Conservation (phyloP, 2,888 invertebrate genomes). For the Apeira syringaria region DNA sequence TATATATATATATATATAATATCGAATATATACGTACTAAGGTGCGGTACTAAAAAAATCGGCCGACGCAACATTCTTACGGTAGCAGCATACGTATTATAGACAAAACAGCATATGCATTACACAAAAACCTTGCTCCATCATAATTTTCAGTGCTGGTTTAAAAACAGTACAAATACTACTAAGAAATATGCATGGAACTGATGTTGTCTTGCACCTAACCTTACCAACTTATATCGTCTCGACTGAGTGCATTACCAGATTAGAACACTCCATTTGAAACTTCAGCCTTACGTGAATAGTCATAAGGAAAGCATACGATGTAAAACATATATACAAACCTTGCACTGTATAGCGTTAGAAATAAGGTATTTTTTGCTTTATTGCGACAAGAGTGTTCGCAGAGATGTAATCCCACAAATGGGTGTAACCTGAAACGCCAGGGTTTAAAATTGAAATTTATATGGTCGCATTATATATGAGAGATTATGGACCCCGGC, state of each 20-base stretch:
- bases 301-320: slow-evolving; percentile 21
- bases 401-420: slow-evolving; percentile 69
- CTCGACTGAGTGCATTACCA: slow-evolving; percentile 61
- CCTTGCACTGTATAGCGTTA: slow-evolving; percentile 13
- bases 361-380: slow-evolving; percentile 10
- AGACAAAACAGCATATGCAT: no score
- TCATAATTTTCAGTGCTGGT: no score
- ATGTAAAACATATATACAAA: not conserved
- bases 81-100: no score
- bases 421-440: slow-evolving; percentile 76
- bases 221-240: slow-evolving; percentile 58
- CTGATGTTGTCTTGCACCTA: slow-evolving; percentile 30
- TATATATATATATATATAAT: no score
- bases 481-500: slow-evolving; percentile 58
- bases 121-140: no score
- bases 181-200: slow-evolving; percentile 36
- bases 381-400: slow-evolving; percentile 21
- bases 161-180: not conserved
- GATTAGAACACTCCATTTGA: slow-evolving; percentile 46
- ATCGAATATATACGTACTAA: no score
- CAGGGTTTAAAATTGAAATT: slow-evolving; percentile 81
- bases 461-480: slow-evolving; percentile 80
- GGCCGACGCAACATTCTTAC: no score
- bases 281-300: slow-evolving; percentile 21
- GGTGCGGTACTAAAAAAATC: no score